A percentile compares a stretch with the other conserved stretches of the same genome.
Evolutionary conservation across 2,888 invertebrate species (phyloP).

Genomic region (Deilephila porcellus): DNA sequence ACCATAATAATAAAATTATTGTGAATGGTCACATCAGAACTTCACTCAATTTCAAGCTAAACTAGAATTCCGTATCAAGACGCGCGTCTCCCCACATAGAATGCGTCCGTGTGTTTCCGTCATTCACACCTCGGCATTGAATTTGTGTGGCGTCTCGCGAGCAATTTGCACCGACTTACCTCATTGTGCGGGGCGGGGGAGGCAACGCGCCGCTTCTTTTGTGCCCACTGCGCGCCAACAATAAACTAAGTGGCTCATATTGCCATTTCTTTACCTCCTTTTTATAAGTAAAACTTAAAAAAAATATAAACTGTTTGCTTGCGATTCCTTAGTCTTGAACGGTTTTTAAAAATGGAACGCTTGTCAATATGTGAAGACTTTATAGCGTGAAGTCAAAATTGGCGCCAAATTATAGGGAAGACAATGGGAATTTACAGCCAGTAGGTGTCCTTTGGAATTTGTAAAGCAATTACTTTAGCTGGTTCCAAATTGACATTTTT

Average conservation of each 20-base stretch:
- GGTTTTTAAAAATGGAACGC: too few relatives aligned
- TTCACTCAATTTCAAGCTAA: too few relatives aligned
- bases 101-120: conserved; percentile 54
- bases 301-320: too few relatives aligned
- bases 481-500: too few relatives aligned
- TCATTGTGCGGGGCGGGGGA: conserved; percentile 53
- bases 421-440: too few relatives aligned
- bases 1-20: too few relatives aligned
- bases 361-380: too few relatives aligned
- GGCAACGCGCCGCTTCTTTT: conserved; percentile 43
- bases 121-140: conserved; percentile 71
- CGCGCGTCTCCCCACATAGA: conserved; percentile 16
- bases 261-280: conserved; percentile 8
- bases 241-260: conserved; percentile 25
- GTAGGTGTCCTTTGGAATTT: too few relatives aligned
- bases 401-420: too few relatives aligned
- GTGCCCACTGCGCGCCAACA: conserved; percentile 54
- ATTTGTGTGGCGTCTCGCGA: conserved; percentile 73
- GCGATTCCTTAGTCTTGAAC: not conserved
- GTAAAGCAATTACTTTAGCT: too few relatives aligned
- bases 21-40: too few relatives aligned
- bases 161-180: conserved; percentile 71
- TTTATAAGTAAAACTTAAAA: not conserved
- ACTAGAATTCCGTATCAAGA: not conserved
- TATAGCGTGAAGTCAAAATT: too few relatives aligned